Evolutionary conservation across 2,888 invertebrate genomes (phyloP), one percentile per base, ranked within the genome.

Genomic region (Formica aserva): DNA sequence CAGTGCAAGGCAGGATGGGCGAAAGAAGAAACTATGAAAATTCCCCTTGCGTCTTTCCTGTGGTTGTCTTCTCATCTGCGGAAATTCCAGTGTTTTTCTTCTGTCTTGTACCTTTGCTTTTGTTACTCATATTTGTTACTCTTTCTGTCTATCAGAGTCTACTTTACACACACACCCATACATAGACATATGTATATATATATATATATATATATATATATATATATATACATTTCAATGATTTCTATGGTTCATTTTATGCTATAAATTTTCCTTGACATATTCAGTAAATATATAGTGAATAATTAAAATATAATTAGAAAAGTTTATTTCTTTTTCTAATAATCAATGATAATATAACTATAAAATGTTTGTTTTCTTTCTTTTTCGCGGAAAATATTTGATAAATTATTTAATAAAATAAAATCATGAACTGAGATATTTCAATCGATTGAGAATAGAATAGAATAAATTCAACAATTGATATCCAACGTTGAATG

Each of bases 21-120:
- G 18, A 45, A 69, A 48, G 78, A 78, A 78, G 60, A 62, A 69
- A 60, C 60, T 45, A 35, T 18, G 65, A 45, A 60, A 69, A 71
- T 60, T 22, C 65, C 63, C 41, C 29, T n/a, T 41, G 66, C 66
- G 29, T 67, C 41, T 38, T 22, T 38, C 22, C 29, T 66, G 41
- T 22, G 45, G 32, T 45, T 32, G 55, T 18, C 45, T 60, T 71
- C 32, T 60, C n/a, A 18, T 26, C 35, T 35, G 69, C 78, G 69
- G 18, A 78, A 78, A 78, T 55, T 18, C 41, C 41, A 5, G 32
- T 18, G 35, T 78, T 78, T 60, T 69, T 60, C 45, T 60, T 78
- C 60, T 62, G 18, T 78, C 69, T 69, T 71, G 35, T 15, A 26
- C 45, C 18, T 32, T 66, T 38, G 22, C n/a, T 35, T 78, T 35